Evolutionary conservation across 2,888 invertebrate genomes (phyloP).

Genomic region (Esperia sulphurella): DNA sequence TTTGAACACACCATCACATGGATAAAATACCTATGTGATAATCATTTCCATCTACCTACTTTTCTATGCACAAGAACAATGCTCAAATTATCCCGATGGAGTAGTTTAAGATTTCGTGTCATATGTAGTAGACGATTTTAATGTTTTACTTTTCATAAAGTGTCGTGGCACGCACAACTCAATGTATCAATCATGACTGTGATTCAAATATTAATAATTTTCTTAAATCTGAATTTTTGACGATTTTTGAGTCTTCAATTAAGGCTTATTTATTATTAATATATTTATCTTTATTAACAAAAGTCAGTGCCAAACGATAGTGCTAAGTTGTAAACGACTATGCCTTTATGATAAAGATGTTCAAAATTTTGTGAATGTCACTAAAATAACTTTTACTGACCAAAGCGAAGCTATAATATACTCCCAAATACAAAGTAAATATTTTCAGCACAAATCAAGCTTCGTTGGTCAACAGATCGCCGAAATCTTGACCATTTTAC

Average conservation of each 20-base stretch:
- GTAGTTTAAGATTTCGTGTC: constrained; percentile 77
- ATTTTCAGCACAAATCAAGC: constrained; percentile 35
- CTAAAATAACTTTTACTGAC: constrained; percentile 48
- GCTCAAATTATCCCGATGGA: constrained; percentile 75
- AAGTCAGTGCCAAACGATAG: constrained; percentile 76
- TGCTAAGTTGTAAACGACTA: constrained; percentile 72
- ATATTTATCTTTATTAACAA: constrained; percentile 57
- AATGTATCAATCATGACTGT: constrained; percentile 66
- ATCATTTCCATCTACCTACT: constrained; percentile 64
- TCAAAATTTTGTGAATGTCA: constrained; percentile 56
- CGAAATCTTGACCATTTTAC: constrained; percentile 78
- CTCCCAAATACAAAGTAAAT: constrained; percentile 4
- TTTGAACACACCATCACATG: constrained; percentile 55
- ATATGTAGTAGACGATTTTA: constrained; percentile 68
- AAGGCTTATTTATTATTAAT: constrained; percentile 52
- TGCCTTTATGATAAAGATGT: constrained; percentile 61
- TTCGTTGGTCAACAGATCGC: constrained; percentile 72
- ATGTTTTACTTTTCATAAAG: constrained; percentile 57
- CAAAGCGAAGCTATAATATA: constrained; percentile 50
- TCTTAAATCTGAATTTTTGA: constrained; percentile 48
- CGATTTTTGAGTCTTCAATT: constrained; percentile 51
- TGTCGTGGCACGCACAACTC: constrained; percentile 68
- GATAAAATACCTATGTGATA: constrained; percentile 59
- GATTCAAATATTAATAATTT: constrained; percentile 65
- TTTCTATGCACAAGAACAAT: constrained; percentile 74